Conservation (phyloP, 1,140 invertebrate species). For the Drosophila dunni region DNA sequence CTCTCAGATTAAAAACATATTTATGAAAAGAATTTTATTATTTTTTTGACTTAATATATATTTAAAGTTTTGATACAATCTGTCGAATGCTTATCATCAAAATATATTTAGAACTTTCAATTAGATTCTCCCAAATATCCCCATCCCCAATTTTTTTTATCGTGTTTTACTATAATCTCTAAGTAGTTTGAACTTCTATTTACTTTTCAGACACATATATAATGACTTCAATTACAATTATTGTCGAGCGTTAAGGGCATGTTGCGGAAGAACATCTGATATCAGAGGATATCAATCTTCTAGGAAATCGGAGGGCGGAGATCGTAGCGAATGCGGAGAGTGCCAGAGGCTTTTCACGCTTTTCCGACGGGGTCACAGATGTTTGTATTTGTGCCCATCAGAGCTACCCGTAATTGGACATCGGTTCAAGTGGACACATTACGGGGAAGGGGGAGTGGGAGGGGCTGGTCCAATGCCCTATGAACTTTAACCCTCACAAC, state of each 20-base stretch:
- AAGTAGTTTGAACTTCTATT: background rate
- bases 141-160: background rate
- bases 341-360: conserved; percentile 60
- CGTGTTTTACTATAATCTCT: background rate
- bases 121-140: background rate
- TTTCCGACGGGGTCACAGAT: conserved; percentile 67
- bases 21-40: background rate
- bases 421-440: conserved; percentile 43
- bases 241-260: conserved; percentile 3
- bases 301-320: conserved; percentile 27
- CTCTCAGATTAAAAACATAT: background rate
- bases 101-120: too few relatives aligned
- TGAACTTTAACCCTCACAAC: conserved; percentile 8
- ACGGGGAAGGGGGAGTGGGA: conserved; percentile 11
- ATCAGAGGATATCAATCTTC: conserved; percentile 66
- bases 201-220: background rate
- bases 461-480: conserved; percentile 39
- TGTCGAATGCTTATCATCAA: background rate
- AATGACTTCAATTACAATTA: conserved; percentile 29
- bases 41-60: background rate
- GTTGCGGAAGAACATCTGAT: conserved; percentile 24
- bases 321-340: conserved; percentile 50
- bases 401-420: conserved; percentile 72
- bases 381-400: conserved; percentile 68
- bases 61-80: background rate